Percentiles rank a stretch among this genome's conserved stretches.
phyloP scores from a whole-genome alignment of 2,888 invertebrate species.

The Drosophila subquinaria region DNA sequence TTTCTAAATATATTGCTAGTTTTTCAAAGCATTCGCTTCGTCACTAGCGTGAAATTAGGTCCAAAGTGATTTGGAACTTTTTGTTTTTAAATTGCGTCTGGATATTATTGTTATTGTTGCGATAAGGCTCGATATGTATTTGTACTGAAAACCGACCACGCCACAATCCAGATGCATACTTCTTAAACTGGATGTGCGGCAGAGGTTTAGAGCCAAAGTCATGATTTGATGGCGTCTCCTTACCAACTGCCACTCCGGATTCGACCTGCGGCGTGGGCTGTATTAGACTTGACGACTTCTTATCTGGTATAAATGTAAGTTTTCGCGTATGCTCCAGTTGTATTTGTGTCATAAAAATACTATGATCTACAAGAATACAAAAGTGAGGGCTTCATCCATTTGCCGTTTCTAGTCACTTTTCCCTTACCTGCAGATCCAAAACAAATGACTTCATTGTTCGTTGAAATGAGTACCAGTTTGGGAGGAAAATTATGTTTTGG shows the following conservation, averaged over 20 bases:
- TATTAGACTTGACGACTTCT: slow-evolving; percentile 39
- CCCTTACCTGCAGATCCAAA: slow-evolving; percentile 87
- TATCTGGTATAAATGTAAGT: slow-evolving; percentile 76
- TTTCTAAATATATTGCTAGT: too few species aligned
- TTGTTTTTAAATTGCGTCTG: too few species aligned
- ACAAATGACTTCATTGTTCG: slow-evolving; percentile 88
- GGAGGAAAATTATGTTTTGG: slow-evolving; percentile 88
- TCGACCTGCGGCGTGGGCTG: slow-evolving; percentile 14
- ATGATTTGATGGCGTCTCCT: slow-evolving; percentile 32
- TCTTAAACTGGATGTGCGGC: slow-evolving; percentile 68
- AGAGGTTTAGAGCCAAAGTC: slow-evolving; percentile 53
- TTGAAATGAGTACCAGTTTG: slow-evolving; percentile 87
- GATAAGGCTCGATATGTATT: not conserved
- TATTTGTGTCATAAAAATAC: slow-evolving; percentile 83
- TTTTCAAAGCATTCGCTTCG: too few species aligned
- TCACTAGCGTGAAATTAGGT: too few species aligned
- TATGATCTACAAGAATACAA: slow-evolving; percentile 69
- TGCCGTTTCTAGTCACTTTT: not conserved
- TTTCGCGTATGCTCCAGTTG: slow-evolving; percentile 84
- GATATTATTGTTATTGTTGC: too few species aligned
- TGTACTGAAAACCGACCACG: slow-evolving; percentile 52
- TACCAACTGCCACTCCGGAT: slow-evolving; percentile 36
- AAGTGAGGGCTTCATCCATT: not conserved
- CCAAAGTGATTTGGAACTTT: too few species aligned
- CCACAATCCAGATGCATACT: slow-evolving; percentile 73